Percentiles rank a stretch among this genome's conserved stretches.
phyloP scores from a whole-genome alignment of 2,113 vertebrate species.

The Morphnarchus princeps region DNA sequence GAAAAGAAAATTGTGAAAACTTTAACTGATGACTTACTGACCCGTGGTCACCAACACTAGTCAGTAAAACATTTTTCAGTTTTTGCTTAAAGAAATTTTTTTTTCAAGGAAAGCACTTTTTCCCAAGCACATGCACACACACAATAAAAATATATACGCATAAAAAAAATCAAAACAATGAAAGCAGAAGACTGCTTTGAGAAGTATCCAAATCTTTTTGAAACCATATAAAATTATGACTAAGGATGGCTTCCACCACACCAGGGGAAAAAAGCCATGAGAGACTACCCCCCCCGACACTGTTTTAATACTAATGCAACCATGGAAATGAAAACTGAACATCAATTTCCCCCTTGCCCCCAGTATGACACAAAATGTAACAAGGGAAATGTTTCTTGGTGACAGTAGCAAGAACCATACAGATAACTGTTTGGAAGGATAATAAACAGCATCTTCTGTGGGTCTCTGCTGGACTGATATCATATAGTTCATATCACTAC shows the following conservation, averaged over 20 bases:
- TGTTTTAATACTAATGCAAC: background rate
- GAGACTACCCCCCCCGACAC: background rate
- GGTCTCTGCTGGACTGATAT: background rate
- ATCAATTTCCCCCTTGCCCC: background rate
- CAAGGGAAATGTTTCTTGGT: background rate
- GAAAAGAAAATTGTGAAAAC: background rate
- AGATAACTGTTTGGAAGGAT: background rate
- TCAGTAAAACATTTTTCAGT: background rate
- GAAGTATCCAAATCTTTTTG: background rate
- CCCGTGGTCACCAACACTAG: background rate
- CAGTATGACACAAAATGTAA: background rate
- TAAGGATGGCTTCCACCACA: background rate
- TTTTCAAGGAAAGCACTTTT: background rate
- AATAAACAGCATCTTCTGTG: background rate
- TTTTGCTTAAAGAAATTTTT: background rate
- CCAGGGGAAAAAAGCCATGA: accelerated
- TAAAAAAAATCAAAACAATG: background rate
- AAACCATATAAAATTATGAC: background rate
- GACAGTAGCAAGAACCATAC: background rate
- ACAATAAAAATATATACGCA: background rate
- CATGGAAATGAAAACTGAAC: background rate
- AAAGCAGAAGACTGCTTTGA: background rate
- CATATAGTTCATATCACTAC: background rate
- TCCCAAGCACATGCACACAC: background rate
- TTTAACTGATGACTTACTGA: background rate